phyloP scores from a whole-genome alignment of 2,113 vertebrate genomes.

The Cynopterus brachyotis region DNA sequence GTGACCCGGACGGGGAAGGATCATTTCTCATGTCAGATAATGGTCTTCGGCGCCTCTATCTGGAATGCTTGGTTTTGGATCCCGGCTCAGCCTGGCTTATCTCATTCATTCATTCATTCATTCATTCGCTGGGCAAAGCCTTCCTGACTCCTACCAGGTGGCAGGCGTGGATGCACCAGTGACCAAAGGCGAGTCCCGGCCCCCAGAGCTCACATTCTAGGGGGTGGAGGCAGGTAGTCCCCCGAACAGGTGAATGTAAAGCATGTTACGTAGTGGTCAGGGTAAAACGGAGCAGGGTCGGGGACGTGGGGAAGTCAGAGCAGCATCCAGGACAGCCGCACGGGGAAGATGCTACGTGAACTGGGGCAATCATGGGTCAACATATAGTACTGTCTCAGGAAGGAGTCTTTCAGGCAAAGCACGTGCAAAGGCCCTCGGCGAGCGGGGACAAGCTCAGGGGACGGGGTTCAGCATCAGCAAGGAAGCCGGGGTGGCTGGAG shows the following conservation, averaged over 20 bases:
- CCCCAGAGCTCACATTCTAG: not conserved
- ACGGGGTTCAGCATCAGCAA: not conserved
- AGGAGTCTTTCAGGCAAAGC: not conserved
- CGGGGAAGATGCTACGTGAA: not conserved
- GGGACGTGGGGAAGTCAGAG: not conserved
- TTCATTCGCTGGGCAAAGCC: not conserved
- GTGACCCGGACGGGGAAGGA: not conserved
- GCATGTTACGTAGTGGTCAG: too few species aligned
- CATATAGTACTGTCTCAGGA: not conserved
- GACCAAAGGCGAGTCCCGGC: not conserved
- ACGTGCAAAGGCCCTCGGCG: not conserved
- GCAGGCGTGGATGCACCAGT: not conserved
- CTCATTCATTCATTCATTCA: not conserved
- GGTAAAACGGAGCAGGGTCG: not conserved
- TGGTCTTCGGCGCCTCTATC: not conserved
- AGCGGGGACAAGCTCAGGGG: not conserved
- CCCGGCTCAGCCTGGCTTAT: not conserved
- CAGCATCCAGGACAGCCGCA: not conserved
- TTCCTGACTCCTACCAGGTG: not conserved
- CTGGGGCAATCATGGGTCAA: rapidly evolving
- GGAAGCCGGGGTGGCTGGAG: not conserved
- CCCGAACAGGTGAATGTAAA: not conserved
- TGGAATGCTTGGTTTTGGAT: not conserved
- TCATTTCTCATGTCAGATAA: not conserved
- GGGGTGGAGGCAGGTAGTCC: not conserved